These are phyloP conservation scores for Aleiodes sp. DNA, from an alignment of 1,140 invertebrate species.

Conservation along the genomic window DNA sequence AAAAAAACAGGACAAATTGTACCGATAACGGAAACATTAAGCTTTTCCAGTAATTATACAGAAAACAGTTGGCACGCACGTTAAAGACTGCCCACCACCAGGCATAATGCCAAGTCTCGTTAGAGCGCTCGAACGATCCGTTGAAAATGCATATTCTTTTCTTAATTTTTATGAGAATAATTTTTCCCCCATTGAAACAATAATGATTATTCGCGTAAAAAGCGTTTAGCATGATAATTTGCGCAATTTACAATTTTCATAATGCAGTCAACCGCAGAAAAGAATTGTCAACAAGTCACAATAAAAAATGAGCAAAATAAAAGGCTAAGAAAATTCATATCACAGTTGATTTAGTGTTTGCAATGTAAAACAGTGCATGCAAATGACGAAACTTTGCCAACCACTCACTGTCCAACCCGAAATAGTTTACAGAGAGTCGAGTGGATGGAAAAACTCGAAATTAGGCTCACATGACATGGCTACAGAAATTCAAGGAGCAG, in stretches of 20 bases:
- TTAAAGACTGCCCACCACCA: background rate
- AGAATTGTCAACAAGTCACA: background rate
- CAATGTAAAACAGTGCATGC: conserved; percentile 51
- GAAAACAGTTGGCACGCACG: background rate
- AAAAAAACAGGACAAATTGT: too few relatives aligned
- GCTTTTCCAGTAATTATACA: conserved; percentile 4
- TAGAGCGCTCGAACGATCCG: background rate
- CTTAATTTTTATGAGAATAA: background rate
- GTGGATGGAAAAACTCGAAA: background rate
- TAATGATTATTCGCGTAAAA: too few relatives aligned
- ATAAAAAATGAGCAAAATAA: background rate
- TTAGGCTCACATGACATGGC: background rate
- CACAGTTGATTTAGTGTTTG: conserved; percentile 50
- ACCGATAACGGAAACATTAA: background rate
- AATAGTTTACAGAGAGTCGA: conserved; percentile 48
- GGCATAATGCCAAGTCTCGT: conserved; percentile 6
- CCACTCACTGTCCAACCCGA: conserved; percentile 42
- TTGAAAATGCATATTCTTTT: conserved; percentile 11
- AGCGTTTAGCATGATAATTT: conserved; percentile 9
- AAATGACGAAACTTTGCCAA: conserved; percentile 47
- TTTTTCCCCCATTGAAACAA: too few relatives aligned
- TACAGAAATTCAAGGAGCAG: background rate
- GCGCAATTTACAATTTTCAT: background rate
- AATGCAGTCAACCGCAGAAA: background rate
- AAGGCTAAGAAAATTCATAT: background rate